A percentile compares a stretch with the other conserved stretches of the same genome.
phyloP scores from a whole-genome alignment of 1,140 invertebrate genomes.

The Vanessa atalanta region DNA sequence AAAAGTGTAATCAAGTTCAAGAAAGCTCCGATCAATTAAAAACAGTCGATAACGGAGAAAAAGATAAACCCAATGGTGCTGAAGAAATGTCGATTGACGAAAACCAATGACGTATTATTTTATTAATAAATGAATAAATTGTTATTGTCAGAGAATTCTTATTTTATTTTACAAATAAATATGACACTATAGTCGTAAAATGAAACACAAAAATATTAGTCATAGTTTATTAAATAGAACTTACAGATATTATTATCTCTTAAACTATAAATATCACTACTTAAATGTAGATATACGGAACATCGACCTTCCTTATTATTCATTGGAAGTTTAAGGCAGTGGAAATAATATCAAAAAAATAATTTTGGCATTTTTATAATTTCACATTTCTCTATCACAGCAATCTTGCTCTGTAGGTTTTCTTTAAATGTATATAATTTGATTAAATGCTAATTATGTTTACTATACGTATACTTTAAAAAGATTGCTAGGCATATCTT shows the following conservation, averaged over 20 bases:
- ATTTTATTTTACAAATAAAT: background rate
- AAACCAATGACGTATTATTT: slow-evolving; percentile 16
- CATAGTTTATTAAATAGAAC: slow-evolving; percentile 17
- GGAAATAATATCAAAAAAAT: slow-evolving; percentile 21
- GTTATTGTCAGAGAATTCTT: background rate
- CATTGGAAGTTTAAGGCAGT: slow-evolving; percentile 30
- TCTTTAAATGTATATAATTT: background rate
- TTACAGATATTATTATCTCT: slow-evolving; percentile 26
- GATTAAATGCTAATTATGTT: background rate
- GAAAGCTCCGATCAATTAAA: background rate
- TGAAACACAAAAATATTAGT: slow-evolving; percentile 17
- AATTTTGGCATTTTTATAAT: slow-evolving; percentile 23
- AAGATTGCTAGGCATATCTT: slow-evolving; percentile 4
- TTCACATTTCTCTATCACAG: slow-evolving; percentile 11
- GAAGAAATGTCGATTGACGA: slow-evolving; percentile 14
- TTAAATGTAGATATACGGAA: slow-evolving; percentile 21
- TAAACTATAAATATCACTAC: slow-evolving; percentile 18
- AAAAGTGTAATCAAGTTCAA: background rate
- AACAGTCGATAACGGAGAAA: background rate
- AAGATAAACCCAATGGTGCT: background rate
- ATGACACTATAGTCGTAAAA: background rate
- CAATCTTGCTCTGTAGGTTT: background rate
- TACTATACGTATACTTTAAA: background rate
- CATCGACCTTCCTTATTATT: slow-evolving; percentile 16
- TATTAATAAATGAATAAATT: slow-evolving; percentile 2